These are phyloP conservation scores for Acestrorhynchus altus DNA, from an alignment of 2,797 vertebrate species.

Conservation along the genomic window DNA sequence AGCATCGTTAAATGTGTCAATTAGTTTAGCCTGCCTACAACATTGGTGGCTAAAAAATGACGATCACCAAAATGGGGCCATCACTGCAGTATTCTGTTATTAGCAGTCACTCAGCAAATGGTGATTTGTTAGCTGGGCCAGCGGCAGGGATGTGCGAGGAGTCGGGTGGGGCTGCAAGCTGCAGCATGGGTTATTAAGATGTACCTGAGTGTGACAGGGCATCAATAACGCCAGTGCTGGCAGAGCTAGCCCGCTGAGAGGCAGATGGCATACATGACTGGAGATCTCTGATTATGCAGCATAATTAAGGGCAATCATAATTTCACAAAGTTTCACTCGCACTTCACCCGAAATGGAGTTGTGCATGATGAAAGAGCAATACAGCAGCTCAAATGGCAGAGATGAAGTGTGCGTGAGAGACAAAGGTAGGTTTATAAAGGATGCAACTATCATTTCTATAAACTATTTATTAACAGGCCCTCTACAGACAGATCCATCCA, in stretches of 20 bases:
- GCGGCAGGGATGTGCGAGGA: slow-evolving; percentile 40
- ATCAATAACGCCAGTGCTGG: slow-evolving; percentile 81
- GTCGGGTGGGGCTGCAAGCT: slow-evolving; percentile 44
- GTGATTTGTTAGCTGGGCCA: slow-evolving; percentile 37
- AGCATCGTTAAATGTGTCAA: not conserved
- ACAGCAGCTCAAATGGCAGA: slow-evolving; percentile 1
- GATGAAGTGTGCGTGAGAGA: not conserved
- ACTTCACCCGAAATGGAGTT: slow-evolving; percentile 44
- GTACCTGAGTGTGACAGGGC: slow-evolving; percentile 81
- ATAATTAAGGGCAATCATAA: slow-evolving; percentile 63
- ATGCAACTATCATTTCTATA: not conserved
- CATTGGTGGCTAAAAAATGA: not conserved
- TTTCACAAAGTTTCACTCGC: slow-evolving; percentile 59
- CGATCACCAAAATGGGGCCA: not conserved
- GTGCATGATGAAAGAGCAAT: slow-evolving; percentile 29
- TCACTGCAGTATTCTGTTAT: slow-evolving; percentile 30
- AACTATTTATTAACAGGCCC: not conserved
- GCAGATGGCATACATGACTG: slow-evolving; percentile 82
- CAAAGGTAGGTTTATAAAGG: slow-evolving; percentile 6
- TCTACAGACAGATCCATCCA: no score
- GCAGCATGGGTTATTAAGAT: slow-evolving; percentile 65
- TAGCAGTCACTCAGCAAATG: slow-evolving; percentile 18
- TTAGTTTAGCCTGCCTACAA: not conserved
- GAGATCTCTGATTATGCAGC: slow-evolving; percentile 64
- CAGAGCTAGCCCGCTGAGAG: slow-evolving; percentile 80